Base-by-base conservation (phyloP, 2,797 vertebrate genomes). In the Anguilla megastoma region DNA sequence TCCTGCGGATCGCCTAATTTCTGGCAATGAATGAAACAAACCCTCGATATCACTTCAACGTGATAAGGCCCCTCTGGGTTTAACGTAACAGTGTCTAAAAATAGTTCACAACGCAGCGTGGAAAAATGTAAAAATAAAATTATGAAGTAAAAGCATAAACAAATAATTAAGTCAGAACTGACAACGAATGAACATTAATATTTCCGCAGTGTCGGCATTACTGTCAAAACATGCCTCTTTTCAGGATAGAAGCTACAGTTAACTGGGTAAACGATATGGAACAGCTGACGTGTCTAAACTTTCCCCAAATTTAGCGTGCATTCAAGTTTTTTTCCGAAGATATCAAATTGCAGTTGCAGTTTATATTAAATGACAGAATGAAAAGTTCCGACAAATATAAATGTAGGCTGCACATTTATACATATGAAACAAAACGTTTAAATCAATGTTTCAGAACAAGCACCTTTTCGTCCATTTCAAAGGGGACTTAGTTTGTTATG, bases 241-340 rank as follows among this genome's bases (percentile, higher is more conserved):
- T 92, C 87, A 92, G 90, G 90, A 90, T 90, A 94, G 90, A 52
- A 12, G 50, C 10, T 89, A 93, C 90, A 94, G 91, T 89, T 92
- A 58, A 85, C 91, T 66, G 91, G 41, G 90, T 76, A 90, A 84
- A 58, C 86, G 69, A 89, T 76, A 87, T 89, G 80, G 52, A 86
- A 87, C 86, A 91, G 88, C 91, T 93, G 91, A 94, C 92, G 92
- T 91, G 88, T 93, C 89, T 93, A 69, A 91, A 92, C 84, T 74
- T 90, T 90, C 33, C 89, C 90, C 58, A 90, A 92, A 87, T 91
- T 84, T 45, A 90, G 58, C 88, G 86, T 86, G 85, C 89, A 89
- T 84, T 56, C 71, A 60, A 50, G 69, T 54, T 33, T n/a, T 50
- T 56, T 52, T 16, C 21, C 41, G 48, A 87, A 79, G 27, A 87